Base-by-base conservation (phyloP, 1,140 invertebrate species). In the Drosophila nebulosa region DNA sequence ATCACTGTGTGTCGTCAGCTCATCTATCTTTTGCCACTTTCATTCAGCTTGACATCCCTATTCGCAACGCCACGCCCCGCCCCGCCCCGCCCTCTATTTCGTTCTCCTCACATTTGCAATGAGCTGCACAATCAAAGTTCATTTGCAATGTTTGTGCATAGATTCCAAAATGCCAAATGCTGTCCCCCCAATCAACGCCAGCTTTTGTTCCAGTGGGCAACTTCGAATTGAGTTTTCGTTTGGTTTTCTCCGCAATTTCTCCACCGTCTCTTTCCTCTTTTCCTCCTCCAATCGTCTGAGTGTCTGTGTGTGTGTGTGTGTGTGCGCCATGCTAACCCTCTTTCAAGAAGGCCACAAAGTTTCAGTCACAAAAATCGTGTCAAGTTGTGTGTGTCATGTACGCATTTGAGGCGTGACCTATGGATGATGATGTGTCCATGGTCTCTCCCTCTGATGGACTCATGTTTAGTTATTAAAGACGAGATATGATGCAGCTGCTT, bases 111-210 rank as follows among this genome's bases (percentile, higher is more conserved):
- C 24, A 22, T 9, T 9, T 42, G 59, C 36, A 61, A 53, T 69
- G 59, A 42, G 65, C 53, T 69, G 74, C 74, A 78, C 75, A 78
- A 78, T 78, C 75, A 70, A 74, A 78, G 71, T 74, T 78, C 71
- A 78, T 78, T 78, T 78, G 71, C 71, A 78, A 78, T 74, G 75
- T 78, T 78, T 78, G 75, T 72, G 75, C 67, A 70, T 63, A 78
- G 75, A 78, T 74, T 78, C 67, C 50, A 57, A 74, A 78, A 74
- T 70, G 65, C 74, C 74, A 65, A 77, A 65, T 35, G 32, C 42
- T 53, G 35, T 74, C 57, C 55, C 64, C 59, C 55, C 74, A 68
- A 76, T 73, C 74, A 72, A 26, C 59, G 46, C 58, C 53, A 52
- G 52, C 59, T 64, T 50, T 53, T 42, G 39, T 24, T 42, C 18